Base-by-base conservation (phyloP, 2,797 vertebrate species). In the Anguilla marmorata region DNA sequence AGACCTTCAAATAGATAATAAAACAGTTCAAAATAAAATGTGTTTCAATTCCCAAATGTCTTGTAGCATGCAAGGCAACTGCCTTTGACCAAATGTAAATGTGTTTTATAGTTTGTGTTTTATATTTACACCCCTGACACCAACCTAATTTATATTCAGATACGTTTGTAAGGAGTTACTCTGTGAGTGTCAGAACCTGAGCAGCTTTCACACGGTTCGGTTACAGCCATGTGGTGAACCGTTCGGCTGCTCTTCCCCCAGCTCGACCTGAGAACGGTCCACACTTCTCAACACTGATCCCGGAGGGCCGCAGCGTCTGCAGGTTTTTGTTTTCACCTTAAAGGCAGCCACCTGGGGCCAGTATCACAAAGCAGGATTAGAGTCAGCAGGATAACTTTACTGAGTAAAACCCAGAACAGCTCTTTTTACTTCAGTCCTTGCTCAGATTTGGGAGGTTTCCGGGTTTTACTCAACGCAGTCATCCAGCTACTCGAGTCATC, bases 1-100 rank as follows among this genome's bases (percentile, higher is more conserved):
- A 98, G 96, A 98, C 94, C 94, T 96, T 96, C 97, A 97, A 97
- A 97, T 97, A 97, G 97, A 97, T 96, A 96, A 96, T 96, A 96
- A 96, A 97, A 96, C 93, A 93, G 93, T 96, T 94, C 90, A 96
- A 96, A 92, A 93, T 92, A 93, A 89, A 79, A 63, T 86, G 89
- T 91, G 88, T 92, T 12, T 93, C 88, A 7, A 89, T 92, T 88
- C 19, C 83, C 83, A 84, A 56, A 84, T 33, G 9, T 84, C 50
- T 58, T 27, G 50, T 24, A 12, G 50, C n/a, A n/a, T 54, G n/a
- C 54, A 33, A 19, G 52, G 12, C 52, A 56, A 12, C 30, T 56
- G 83, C 27, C n/a, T 54, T 30, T 50, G 45, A 50, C 41, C 24
- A 48, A 21, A 80, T 80, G 16, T 80, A 37, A 76, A 76, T 76